Base-by-base conservation (phyloP, 2,888 invertebrate species). In the Hirtodrosophila trivittata region DNA sequence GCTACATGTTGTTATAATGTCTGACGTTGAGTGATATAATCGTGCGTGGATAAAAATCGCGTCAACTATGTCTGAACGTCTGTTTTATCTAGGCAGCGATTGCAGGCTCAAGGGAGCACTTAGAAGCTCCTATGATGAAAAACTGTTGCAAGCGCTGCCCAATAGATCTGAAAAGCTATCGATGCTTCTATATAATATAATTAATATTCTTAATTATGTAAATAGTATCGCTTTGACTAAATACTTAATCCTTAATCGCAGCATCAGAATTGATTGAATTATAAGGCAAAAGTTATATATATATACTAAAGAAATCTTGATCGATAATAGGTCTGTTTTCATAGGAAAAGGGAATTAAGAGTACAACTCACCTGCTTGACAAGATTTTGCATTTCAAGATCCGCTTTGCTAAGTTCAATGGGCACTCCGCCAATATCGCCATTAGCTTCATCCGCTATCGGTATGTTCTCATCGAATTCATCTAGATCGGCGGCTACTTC, bases 391-490 rank as follows among this genome's bases (percentile, higher is more conserved):
- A 95, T 93, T 90, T 95, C 95, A 76, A 93, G 92, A 89, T 95
- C 95, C 1, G 95, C 95, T 89, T 93, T 94, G 87, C 94, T 95
- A 68, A 95, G 90, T 87, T 94, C 94, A 0, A 92, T 91, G 10
- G 87, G 78, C 8, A 83, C 76, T 33, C 13, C 16, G 7, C 25
- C 41, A 3, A 60, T 82, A 1, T 85, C 87, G 1, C 66, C 72
- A 30, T 92, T 92, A 16, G 58, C 89, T 54, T 95, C 96, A 57
- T 96, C 78, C 0, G 77, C 96, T 73, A 97, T 92, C 39, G 98
- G 97, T 91, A 97, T 96, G 84, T 94, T 95, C 91, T 98, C 98
- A 92, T 98, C 98, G 92, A 98, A 98, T 92, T 98, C 98, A 0
- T 97, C 97, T 72, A 98, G 92, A 90, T 97, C 97, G 9, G 95